phyloP scores from a whole-genome alignment of 2,888 invertebrate species.

The Cristatella mucedo region DNA sequence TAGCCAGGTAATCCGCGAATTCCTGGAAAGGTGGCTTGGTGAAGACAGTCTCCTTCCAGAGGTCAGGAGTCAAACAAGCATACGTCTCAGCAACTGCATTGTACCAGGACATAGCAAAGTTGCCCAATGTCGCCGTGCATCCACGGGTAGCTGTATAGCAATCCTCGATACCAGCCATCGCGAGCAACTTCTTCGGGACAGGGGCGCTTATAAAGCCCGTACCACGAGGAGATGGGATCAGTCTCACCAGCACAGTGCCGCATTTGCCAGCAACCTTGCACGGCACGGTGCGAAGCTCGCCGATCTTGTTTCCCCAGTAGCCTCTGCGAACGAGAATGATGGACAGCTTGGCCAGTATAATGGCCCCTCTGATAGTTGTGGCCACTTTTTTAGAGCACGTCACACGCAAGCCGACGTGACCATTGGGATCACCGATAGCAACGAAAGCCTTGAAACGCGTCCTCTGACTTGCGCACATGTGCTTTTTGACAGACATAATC shows the following conservation, averaged over 20 bases:
- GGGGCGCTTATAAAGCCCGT: constrained; percentile 98
- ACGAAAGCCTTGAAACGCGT: constrained; percentile 97
- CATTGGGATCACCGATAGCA: too few species aligned
- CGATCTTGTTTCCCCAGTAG: constrained; percentile 99
- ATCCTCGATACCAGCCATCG: constrained; percentile 98
- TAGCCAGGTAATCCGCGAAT: too few species aligned
- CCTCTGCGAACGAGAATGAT: constrained; percentile 95
- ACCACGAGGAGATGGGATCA: constrained; percentile 98
- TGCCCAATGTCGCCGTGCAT: constrained; percentile 91
- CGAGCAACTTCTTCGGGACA: constrained; percentile 91
- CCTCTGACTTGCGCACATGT: constrained; percentile 97
- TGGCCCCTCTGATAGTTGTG: constrained; percentile 96
- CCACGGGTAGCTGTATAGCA: constrained; percentile 97
- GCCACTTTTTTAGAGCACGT: constrained; percentile 99
- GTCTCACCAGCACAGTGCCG: constrained; percentile 88
- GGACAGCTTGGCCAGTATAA: constrained; percentile 90
- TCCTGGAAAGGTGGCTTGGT: constrained; percentile 84
- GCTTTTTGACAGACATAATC: constrained; percentile 99
- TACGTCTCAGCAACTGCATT: constrained; percentile 97
- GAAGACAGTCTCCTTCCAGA: constrained; percentile 91
- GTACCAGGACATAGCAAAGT: constrained; percentile 88
- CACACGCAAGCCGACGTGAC: too few species aligned
- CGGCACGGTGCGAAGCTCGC: constrained; percentile 96
- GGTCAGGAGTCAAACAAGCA: constrained; percentile 91
- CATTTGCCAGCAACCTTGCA: constrained; percentile 99